phyloP scores from a whole-genome alignment of 2,797 vertebrate species.

The Lagocephalus sceleratus region DNA sequence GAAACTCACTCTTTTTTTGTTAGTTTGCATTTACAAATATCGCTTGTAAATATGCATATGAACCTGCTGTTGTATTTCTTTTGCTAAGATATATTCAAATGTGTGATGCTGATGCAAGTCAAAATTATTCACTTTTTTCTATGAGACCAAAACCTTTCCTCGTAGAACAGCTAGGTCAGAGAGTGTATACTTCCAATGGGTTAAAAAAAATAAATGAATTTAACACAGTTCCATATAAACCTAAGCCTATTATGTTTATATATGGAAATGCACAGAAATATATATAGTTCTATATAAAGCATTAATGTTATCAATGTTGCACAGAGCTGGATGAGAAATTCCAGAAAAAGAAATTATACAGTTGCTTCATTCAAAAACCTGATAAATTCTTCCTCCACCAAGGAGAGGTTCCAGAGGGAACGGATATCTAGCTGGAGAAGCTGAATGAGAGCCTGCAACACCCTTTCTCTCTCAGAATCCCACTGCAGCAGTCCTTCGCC shows the following conservation, averaged over 20 bases:
- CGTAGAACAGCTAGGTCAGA: background rate
- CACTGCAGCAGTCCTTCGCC: constrained; percentile 76
- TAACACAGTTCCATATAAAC: background rate
- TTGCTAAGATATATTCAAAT: background rate
- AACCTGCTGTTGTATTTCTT: background rate
- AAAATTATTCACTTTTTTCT: no score
- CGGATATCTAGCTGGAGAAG: constrained; percentile 90
- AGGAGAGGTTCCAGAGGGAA: constrained; percentile 85
- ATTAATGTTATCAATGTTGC: constrained; percentile 1
- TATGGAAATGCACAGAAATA: background rate
- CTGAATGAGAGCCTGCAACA: constrained; percentile 83
- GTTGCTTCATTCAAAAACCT: constrained; percentile 69
- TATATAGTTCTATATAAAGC: constrained; percentile 3
- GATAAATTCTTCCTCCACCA: constrained; percentile 92
- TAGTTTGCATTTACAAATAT: no score
- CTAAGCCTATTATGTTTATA: constrained; percentile 1
- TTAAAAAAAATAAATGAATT: background rate
- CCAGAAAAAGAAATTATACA: constrained; percentile 14
- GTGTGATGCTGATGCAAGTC: no score
- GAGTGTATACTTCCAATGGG: background rate
- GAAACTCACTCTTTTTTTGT: background rate
- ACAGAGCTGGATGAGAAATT: background rate
- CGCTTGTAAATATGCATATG: background rate
- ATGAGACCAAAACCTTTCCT: background rate
- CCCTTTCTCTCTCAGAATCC: constrained; percentile 83